Evolutionary conservation across 2,113 vertebrate genomes (phyloP).

Genomic region (Telmatochromis sp.): DNA sequence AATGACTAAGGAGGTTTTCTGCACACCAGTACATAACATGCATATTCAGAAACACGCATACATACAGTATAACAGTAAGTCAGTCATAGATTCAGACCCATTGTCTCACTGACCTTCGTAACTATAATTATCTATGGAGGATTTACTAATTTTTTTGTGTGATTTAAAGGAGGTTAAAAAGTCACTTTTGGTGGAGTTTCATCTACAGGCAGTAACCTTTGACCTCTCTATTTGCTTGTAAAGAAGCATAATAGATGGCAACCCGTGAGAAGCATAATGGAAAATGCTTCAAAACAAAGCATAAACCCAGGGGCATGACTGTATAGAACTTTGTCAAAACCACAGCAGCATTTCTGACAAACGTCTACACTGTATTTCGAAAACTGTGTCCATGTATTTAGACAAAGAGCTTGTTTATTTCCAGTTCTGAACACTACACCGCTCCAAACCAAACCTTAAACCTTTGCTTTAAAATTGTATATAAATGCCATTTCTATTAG

Average conservation of each 20-base stretch:
- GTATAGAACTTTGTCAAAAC: neutral
- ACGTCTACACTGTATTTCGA: neutral
- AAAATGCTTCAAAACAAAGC: neutral
- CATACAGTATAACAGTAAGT: neutral
- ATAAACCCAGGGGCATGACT: neutral
- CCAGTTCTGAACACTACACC: neutral
- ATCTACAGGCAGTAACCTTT: neutral
- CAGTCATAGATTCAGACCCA: constrained; percentile 4
- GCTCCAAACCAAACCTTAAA: neutral
- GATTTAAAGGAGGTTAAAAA: constrained; percentile 1
- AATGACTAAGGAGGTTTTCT: constrained; percentile 39
- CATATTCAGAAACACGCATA: neutral
- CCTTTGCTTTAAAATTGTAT: neutral
- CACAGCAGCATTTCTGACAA: neutral
- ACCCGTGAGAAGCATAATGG: neutral
- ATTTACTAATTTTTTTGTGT: neutral
- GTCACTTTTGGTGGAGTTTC: neutral
- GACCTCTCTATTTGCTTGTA: neutral
- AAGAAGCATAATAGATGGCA: neutral
- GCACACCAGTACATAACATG: neutral
- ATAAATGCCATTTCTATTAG: neutral
- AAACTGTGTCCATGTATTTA: neutral
- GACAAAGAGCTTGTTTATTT: neutral
- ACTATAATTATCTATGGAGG: neutral
- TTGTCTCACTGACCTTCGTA: constrained; percentile 24